Conservation (phyloP, 2,888 invertebrate genomes). For the Thumatha senex region DNA sequence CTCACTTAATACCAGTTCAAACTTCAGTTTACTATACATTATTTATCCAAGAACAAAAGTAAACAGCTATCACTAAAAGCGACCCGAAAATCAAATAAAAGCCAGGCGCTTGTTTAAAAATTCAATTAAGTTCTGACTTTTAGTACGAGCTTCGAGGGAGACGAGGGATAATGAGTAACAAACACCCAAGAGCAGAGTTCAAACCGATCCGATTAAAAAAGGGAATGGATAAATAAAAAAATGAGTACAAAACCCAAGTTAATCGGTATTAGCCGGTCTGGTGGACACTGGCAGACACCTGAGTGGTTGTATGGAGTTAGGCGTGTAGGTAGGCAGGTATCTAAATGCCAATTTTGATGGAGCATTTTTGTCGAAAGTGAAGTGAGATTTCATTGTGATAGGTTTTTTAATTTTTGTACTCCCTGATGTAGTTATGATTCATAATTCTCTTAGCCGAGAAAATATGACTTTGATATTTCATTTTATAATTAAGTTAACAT, state of each 20-base stretch:
- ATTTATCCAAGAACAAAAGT: background rate
- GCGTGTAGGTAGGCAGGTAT: background rate
- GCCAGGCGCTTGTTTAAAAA: constrained; percentile 51
- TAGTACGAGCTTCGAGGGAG: constrained; percentile 26
- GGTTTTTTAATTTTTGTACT: no score
- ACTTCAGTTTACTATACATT: background rate
- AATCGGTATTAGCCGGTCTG: constrained; percentile 69
- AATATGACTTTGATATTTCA: no score
- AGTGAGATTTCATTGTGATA: no score
- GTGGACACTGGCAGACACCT: constrained; percentile 46
- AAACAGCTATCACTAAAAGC: constrained; percentile 5
- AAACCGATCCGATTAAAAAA: constrained; percentile 49
- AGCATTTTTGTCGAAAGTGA: background rate
- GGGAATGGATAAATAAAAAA: constrained; percentile 8
- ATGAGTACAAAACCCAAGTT: constrained; percentile 27
- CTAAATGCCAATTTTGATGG: background rate
- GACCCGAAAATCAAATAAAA: constrained; percentile 27
- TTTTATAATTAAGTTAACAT: no score
- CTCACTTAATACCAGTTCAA: no score
- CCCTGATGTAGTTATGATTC: no score
- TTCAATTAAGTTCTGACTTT: constrained; percentile 51
- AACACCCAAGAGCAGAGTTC: constrained; percentile 52
- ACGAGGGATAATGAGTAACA: constrained; percentile 54
- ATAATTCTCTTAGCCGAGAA: no score
- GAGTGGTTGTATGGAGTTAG: constrained; percentile 25